Evolutionary conservation across 2,113 vertebrate species (phyloP).

Genomic region (Heterocephalus glaber): DNA sequence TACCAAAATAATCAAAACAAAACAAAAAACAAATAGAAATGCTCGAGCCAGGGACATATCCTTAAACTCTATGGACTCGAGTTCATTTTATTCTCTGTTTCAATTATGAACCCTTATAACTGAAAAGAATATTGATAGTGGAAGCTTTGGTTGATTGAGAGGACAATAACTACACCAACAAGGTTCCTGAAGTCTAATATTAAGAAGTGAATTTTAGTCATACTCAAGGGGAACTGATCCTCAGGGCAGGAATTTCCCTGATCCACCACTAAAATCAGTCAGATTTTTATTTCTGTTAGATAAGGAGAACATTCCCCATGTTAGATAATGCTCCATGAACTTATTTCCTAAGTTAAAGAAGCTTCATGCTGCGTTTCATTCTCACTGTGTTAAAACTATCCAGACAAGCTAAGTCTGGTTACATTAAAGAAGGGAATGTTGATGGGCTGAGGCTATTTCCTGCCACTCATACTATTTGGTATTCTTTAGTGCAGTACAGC

Average conservation of each 20-base stretch:
- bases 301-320: neutral
- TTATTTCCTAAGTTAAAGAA: slow-evolving; percentile 4
- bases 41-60: neutral
- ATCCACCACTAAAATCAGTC: neutral
- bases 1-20: no score
- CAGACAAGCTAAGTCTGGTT: neutral
- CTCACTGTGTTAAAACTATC: neutral
- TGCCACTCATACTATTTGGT: neutral
- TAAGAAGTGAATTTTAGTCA: neutral
- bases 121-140: neutral
- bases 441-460: neutral
- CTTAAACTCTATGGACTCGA: neutral
- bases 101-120: neutral
- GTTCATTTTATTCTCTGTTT: neutral
- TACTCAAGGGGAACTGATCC: neutral
- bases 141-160: neutral
- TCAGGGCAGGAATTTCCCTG: neutral
- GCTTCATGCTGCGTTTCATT: neutral
- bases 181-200: slow-evolving; percentile 12
- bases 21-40: no score
- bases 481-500: neutral
- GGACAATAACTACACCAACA: neutral
- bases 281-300: neutral
- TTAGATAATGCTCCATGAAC: neutral
- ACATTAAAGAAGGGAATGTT: neutral